These are phyloP conservation scores for Falco concolor DNA, from an alignment of 2,797 vertebrate genomes.

Conservation along the genomic window DNA sequence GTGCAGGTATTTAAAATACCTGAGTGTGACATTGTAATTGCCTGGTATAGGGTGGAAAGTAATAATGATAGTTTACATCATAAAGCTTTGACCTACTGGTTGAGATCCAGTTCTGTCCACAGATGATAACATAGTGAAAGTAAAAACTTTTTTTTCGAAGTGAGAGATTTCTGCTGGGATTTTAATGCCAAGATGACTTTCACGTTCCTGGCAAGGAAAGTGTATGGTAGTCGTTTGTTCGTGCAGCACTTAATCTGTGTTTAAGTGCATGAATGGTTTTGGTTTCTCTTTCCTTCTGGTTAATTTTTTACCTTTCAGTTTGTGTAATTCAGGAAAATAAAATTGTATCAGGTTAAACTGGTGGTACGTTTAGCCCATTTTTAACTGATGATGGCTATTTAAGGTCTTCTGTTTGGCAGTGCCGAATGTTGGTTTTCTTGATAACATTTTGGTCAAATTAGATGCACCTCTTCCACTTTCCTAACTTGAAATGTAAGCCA, in stretches of 20 bases:
- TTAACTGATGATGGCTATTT: neutral
- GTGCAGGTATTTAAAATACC: neutral
- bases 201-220: neutral
- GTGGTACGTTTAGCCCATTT: neutral
- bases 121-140: neutral
- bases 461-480: neutral
- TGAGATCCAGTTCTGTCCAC: neutral
- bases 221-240: neutral
- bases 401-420: neutral
- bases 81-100: neutral
- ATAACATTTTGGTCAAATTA: neutral
- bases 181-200: neutral
- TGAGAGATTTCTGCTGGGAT: neutral
- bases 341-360: neutral
- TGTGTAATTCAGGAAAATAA: neutral
- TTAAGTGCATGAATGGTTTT: neutral
- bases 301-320: neutral
- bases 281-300: neutral
- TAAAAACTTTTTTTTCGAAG: neutral
- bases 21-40: neutral
- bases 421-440: neutral
- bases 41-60: neutral
- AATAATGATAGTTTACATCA: neutral
- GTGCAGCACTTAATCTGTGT: neutral
- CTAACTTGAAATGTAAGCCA: neutral